A percentile compares a stretch with the other conserved stretches of the same genome.
These are phyloP conservation scores for Mycetomoellerius zeteki DNA, from an alignment of 1,140 invertebrate species.

Conservation along the genomic window DNA sequence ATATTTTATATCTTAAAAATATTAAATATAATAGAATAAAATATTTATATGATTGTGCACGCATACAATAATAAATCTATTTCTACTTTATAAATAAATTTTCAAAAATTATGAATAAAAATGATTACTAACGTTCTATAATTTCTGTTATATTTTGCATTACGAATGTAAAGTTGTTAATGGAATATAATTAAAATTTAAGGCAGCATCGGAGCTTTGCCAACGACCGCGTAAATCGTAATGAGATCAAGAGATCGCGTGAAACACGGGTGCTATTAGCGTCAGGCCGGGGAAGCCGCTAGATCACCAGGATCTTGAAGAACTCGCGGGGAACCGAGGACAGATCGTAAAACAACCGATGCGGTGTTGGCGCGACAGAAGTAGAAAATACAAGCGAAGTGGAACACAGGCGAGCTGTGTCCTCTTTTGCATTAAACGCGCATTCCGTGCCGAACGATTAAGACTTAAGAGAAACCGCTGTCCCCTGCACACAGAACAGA, in stretches of 20 bases:
- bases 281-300: constrained; percentile 38
- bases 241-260: constrained; percentile 49
- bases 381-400: constrained; percentile 72
- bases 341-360: constrained; percentile 67
- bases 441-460: constrained; percentile 82
- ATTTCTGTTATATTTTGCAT: constrained; percentile 4
- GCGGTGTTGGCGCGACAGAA: constrained; percentile 37
- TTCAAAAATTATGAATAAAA: neutral
- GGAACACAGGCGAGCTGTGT: constrained; percentile 74
- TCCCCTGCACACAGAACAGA: constrained; percentile 24
- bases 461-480: constrained; percentile 79
- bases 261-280: constrained; percentile 65
- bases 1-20: constrained; percentile 2
- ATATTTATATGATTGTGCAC: neutral
- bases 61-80: neutral
- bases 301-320: constrained; percentile 39
- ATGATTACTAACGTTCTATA: neutral
- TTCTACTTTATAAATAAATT: constrained; percentile 6
- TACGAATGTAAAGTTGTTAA: constrained; percentile 6
- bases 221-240: neutral
- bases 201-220: neutral
- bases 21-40: neutral
- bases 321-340: constrained; percentile 38
- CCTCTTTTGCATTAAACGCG: constrained; percentile 75
- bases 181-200: constrained; percentile 27